These are phyloP conservation scores for Hydriomena furcata DNA, from an alignment of 2,888 invertebrate species.

Conservation along the genomic window DNA sequence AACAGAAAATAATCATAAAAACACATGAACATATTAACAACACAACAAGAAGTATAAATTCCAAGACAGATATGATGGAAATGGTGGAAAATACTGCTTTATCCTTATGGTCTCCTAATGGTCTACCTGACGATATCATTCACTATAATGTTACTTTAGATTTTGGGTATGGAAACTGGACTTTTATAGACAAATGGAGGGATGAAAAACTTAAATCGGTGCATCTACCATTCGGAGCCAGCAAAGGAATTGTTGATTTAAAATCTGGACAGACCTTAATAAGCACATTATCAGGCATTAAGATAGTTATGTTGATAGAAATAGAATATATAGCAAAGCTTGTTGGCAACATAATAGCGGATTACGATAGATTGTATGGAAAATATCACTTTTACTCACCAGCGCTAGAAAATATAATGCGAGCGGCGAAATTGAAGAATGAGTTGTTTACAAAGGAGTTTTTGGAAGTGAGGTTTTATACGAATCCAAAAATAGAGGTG, in stretches of 20 bases:
- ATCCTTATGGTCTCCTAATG: conserved; percentile 52
- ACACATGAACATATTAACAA: conserved; percentile 55
- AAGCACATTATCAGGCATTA: conserved; percentile 49
- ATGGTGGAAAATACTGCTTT: conserved; percentile 48
- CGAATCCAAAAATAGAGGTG: conserved; percentile 52
- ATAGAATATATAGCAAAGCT: conserved; percentile 51
- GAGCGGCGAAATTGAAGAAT: conserved; percentile 53
- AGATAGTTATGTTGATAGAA: conserved; percentile 53
- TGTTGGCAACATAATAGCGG: conserved; percentile 53
- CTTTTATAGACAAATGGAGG: conserved; percentile 55
- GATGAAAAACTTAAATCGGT: conserved; percentile 38
- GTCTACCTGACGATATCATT: conserved; percentile 51
- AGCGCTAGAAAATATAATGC: conserved; percentile 56
- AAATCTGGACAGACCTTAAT: conserved; percentile 49
- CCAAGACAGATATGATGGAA: conserved; percentile 39
- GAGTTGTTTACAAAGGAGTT: conserved; percentile 54
- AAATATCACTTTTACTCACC: conserved; percentile 69
- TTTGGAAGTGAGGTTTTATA: conserved; percentile 56
- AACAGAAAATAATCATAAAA: conserved; percentile 46
- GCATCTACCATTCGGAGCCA: conserved; percentile 43
- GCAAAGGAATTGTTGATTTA: conserved; percentile 43
- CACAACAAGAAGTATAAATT: conserved; percentile 41
- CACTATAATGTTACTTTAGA: conserved; percentile 46
- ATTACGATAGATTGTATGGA: conserved; percentile 58
- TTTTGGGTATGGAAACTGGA: conserved; percentile 42